Evolutionary conservation across 2,797 vertebrate genomes (phyloP), one percentile per base, ranked within the genome.

Genomic region (Brachyrhaphis roseni): DNA sequence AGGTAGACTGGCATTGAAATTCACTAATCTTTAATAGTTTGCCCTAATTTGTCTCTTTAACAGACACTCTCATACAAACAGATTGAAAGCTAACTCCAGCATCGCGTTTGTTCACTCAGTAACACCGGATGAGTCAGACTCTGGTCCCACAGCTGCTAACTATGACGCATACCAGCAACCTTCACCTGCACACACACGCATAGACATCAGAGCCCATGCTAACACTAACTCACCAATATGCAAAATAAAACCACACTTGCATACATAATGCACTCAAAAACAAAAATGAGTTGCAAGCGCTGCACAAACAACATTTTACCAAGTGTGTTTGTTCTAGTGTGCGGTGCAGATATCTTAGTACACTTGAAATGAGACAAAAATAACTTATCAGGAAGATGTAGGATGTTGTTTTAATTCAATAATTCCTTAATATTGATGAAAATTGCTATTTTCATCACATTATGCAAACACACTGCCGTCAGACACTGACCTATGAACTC

Each of bases 401-500:
- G 2, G 47, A 1, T 51, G 49, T 51, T 51, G 49, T 51, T 23
- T 23, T 51, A 51, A 51, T 23, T 51, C 49, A 51, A 51, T 23
- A 51, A 8, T 51, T 3, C 18, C 49, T 23, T 20, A 8, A 23
- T 20, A 8, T 51, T 23, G 49, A 23, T 20, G 18, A 8, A 51
- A 51, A 51, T 20, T 20, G 18, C 18, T 23, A 51, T 51, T 23
- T 23, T 23, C 49, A 23, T 23, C 51, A 26, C 8, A 3, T 53
- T 53, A 26, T 53, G 51, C 51, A 26, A 53, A 3, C 51, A 26
- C 51, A 8, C 6, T 26, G 23, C 26, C 1, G 18, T 51, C 72
- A 72, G 49, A 78, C 70, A 76, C 95, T 87, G 80, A 97, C 96
- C 96, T 83, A 97, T 97, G 88, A 96, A 97, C 85, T 97, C 96